Evolutionary conservation across 2,888 invertebrate species (phyloP), one percentile per base, ranked within the genome.

Genomic region (Drosophila kokeensis): DNA sequence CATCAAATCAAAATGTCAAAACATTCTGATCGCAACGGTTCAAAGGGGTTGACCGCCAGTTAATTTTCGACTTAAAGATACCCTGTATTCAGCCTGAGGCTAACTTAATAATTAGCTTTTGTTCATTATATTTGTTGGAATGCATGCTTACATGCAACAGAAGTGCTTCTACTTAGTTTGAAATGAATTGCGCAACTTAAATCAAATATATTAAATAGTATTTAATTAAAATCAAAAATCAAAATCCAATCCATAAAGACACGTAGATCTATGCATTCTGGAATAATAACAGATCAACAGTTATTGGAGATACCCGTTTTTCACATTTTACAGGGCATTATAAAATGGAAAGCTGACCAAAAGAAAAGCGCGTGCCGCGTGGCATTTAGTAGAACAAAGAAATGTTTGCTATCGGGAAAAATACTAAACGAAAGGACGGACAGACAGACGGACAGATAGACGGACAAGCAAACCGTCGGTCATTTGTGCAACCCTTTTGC

Each of bases 1-100:
- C 64, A 65, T 78, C 66, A 76, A 67, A 81, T 71, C 77, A 60
- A 59, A 71, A 38, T 86, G 83, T 88, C 83, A 88, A 63, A 88
- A 83, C 83, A 88, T 71, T 57, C 58, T 45, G 63, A 50, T 57
- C 13, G 45, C 54, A 69, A 67, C 53, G 58, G 6, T 40, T 15
- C 62, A 36, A 36, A 38, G 68, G 69, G 72, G 69, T 66, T 70
- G 71, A 66, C 53, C 45, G 34, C 24, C 50, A 77, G 5, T 2
- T 15, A 8, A 10, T 48, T 13, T 24, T 8, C 24, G 24, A 15
- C 34, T 18, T 2, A 13, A 6, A 18, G 15, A 71, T 66, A 75
- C 73, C 58, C 74, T 63, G 15, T 48, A 27, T 21, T 7, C 21
- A 48, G 18, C 24, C 18, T 5, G 6, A 27, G 13, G 1, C 27